Evolutionary conservation across 2,888 invertebrate genomes (phyloP).

Genomic region (Tenthredo distinguenda): DNA sequence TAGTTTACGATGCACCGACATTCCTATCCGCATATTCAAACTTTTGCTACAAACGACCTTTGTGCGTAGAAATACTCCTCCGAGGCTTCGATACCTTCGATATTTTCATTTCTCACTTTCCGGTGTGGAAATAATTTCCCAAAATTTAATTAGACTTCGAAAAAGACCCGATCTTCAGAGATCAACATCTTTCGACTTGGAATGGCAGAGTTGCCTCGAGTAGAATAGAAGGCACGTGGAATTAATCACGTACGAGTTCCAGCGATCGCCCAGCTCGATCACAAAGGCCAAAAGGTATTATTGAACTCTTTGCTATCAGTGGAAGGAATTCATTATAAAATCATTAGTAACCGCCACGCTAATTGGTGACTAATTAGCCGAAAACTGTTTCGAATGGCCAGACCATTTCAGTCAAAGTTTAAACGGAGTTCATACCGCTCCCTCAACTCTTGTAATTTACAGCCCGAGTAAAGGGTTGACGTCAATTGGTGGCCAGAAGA

Average conservation of each 20-base stretch:
- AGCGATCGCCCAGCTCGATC: background rate
- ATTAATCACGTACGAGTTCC: conserved; percentile 7
- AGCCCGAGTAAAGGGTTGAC: background rate
- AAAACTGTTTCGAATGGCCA: background rate
- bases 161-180: background rate
- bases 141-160: background rate
- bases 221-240: conserved; percentile 19
- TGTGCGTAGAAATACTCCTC: background rate
- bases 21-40: background rate
- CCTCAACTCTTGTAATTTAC: conserved; percentile 4
- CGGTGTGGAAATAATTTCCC: background rate
- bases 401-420: background rate
- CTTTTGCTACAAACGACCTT: background rate
- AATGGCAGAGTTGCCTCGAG: background rate
- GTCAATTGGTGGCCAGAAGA: conserved; percentile 10
- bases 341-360: background rate
- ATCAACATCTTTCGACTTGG: background rate
- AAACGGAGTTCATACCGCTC: background rate
- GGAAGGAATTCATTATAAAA: background rate
- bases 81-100: background rate
- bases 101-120: background rate
- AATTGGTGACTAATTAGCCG: background rate
- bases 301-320: background rate
- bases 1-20: conserved; percentile 9
- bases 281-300: background rate